phyloP scores from a whole-genome alignment of 2,888 invertebrate species.

The Cacoxenus indagator region DNA sequence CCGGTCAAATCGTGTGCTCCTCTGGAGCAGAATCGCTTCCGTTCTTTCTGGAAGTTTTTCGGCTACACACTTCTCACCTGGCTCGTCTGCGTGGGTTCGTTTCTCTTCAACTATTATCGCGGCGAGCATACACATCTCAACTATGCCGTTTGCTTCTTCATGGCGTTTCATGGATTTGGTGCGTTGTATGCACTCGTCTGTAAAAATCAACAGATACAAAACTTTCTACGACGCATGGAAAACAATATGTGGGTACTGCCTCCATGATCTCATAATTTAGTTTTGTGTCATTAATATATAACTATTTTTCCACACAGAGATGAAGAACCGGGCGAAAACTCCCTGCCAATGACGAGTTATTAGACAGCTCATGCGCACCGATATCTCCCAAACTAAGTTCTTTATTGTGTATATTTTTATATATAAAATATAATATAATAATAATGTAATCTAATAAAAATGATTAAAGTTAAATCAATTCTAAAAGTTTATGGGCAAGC shows the following conservation, averaged over 20 bases:
- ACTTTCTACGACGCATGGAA: slow-evolving; percentile 57
- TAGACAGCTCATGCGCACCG: slow-evolving; percentile 4
- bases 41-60: slow-evolving; percentile 61
- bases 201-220: slow-evolving; percentile 59
- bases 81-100: slow-evolving; percentile 54
- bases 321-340: slow-evolving; percentile 51
- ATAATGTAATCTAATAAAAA: too few species aligned
- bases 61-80: slow-evolving; percentile 54
- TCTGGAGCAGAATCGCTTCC: slow-evolving; percentile 58
- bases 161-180: slow-evolving; percentile 59
- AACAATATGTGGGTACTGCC: slow-evolving; percentile 51
- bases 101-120: slow-evolving; percentile 57
- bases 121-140: slow-evolving; percentile 58
- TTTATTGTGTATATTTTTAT: too few species aligned
- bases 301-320: slow-evolving; percentile 30
- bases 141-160: slow-evolving; percentile 58
- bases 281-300: background rate
- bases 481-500: too few species aligned
- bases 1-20: slow-evolving; percentile 48
- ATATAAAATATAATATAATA: too few species aligned
- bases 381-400: background rate
- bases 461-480: too few species aligned
- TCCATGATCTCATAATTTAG: background rate
- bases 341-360: slow-evolving; percentile 54
- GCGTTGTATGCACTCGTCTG: slow-evolving; percentile 58